A percentile compares a stretch with the other conserved stretches of the same genome.
phyloP scores from a whole-genome alignment of 2,113 vertebrate species.

The Stomatorhinus ivindoensis region DNA sequence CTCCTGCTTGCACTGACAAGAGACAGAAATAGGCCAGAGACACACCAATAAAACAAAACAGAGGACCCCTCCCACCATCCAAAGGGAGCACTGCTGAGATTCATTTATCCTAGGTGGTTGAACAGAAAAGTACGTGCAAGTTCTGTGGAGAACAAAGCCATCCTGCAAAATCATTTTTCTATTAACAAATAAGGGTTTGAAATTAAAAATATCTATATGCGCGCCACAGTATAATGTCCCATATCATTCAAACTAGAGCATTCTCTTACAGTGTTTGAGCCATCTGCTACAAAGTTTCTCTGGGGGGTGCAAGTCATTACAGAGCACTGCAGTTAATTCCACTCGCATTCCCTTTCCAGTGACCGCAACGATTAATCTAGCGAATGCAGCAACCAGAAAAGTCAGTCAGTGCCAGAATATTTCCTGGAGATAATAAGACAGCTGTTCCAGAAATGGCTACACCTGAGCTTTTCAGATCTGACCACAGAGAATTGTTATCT shows the following conservation, averaged over 20 bases:
- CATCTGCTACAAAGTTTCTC: background rate
- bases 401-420: background rate
- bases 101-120: background rate
- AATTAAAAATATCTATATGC: background rate
- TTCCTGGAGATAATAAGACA: background rate
- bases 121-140: background rate
- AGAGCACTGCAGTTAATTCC: background rate
- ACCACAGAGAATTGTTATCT: background rate
- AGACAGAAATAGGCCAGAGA: background rate
- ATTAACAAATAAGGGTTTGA: background rate
- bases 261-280: background rate
- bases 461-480: too few relatives aligned
- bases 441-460: background rate
- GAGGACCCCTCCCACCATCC: background rate
- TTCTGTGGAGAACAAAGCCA: background rate
- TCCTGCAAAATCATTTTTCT: background rate
- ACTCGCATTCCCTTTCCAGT: background rate
- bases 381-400: background rate
- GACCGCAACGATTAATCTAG: constrained; percentile 1
- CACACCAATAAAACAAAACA: background rate
- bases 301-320: background rate
- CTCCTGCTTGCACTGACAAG: background rate
- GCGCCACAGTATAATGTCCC: background rate
- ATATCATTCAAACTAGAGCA: background rate
- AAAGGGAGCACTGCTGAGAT: background rate